These are phyloP conservation scores for Auanema freiburgensis DNA, from an alignment of 2,888 invertebrate genomes.

Conservation along the genomic window DNA sequence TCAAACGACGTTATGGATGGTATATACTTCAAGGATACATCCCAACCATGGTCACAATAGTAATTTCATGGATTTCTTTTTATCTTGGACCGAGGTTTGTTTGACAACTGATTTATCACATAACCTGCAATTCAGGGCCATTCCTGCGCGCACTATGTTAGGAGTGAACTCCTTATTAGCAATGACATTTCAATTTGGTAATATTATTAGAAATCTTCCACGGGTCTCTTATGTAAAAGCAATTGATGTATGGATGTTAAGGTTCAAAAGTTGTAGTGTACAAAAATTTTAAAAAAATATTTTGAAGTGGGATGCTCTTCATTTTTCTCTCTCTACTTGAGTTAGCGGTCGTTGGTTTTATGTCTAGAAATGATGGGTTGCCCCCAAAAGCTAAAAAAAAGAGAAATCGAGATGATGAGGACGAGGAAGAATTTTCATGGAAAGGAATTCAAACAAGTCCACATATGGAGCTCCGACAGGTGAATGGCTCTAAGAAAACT, in stretches of 20 bases:
- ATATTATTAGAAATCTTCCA: conserved; percentile 64
- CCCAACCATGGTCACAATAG: conserved; percentile 64
- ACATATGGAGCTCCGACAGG: conserved; percentile 59
- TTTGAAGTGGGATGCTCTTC: conserved; percentile 59
- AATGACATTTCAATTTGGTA: conserved; percentile 65
- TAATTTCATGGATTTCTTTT: conserved; percentile 64
- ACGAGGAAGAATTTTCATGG: conserved; percentile 60
- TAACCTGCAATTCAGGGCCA: conserved; percentile 48
- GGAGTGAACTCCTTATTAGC: conserved; percentile 64
- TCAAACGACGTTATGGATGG: conserved; percentile 64
- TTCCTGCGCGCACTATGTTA: conserved; percentile 64
- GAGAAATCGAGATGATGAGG: conserved; percentile 28
- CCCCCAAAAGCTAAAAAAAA: conserved; percentile 45
- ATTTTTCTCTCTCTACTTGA: conserved; percentile 63
- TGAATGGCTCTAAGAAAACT: conserved; percentile 20
- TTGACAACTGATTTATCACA: background rate
- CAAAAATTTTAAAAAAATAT: conserved; percentile 2
- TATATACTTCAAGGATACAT: conserved; percentile 64
- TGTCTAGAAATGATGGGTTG: conserved; percentile 63
- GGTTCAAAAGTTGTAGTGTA: conserved; percentile 18
- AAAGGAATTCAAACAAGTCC: conserved; percentile 62
- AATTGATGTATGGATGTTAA: conserved; percentile 63
- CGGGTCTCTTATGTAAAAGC: conserved; percentile 64
- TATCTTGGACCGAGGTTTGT: conserved; percentile 60
- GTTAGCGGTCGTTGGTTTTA: conserved; percentile 63